phyloP scores from a whole-genome alignment of 1,140 invertebrate genomes.

The Holcopasites calliopsidis region DNA sequence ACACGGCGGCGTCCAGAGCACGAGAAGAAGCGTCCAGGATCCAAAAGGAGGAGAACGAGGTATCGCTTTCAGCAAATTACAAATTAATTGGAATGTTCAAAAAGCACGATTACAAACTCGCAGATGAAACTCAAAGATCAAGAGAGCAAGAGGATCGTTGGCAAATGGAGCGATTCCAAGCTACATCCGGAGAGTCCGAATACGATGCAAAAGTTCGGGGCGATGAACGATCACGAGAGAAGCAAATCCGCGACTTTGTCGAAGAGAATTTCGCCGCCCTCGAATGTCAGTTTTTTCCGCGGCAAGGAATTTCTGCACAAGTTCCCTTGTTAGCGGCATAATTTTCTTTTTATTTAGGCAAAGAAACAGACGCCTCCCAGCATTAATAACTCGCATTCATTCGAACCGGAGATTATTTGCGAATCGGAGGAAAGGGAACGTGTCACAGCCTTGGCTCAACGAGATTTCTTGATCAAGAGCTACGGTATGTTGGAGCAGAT shows the following conservation, averaged over 20 bases:
- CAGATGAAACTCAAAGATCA: conserved; percentile 67
- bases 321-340: not conserved
- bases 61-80: too few species aligned
- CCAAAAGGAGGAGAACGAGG: conserved; percentile 83
- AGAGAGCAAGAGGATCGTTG: conserved; percentile 60
- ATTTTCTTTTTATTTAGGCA: not conserved
- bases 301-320: too few species aligned
- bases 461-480: conserved; percentile 83
- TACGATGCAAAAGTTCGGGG: not conserved
- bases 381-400: conserved; percentile 72
- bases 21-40: conserved; percentile 84
- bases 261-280: not conserved
- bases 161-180: conserved; percentile 67
- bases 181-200: conserved; percentile 56
- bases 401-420: conserved; percentile 83
- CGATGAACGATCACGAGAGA: not conserved
- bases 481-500: conserved; percentile 83
- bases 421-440: conserved; percentile 84
- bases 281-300: conserved; percentile 3
- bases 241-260: not conserved
- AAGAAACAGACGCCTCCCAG: conserved; percentile 34
- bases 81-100: too few species aligned
- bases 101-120: not conserved
- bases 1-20: conserved; percentile 88
- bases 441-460: conserved; percentile 80